Evolutionary conservation across 2,113 vertebrate genomes (phyloP), one percentile per base, ranked within the genome.

Genomic region (Oxygymnocypris stewartii): DNA sequence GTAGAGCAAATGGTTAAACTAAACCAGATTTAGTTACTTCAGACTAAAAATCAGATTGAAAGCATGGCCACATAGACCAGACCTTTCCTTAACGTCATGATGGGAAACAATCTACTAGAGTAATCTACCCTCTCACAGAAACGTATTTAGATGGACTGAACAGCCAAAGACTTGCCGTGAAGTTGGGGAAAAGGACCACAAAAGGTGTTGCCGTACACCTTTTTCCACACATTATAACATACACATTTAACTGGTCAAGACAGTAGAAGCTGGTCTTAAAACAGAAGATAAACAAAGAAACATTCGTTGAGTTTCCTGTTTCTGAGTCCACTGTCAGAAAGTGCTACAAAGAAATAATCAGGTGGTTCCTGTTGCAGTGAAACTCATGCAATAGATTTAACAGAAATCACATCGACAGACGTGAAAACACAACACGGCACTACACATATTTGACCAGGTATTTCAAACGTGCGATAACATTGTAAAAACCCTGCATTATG

Each of bases 401-500:
- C 57, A 67, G 71, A 76, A 87, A 35, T 65, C 16, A 86, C 67
- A 74, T 16, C 5, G 57, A 78, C 49, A 25, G 67, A 74, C 82
- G 13, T 23, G 1, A 20, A 84, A 84, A 75, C 47, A 84, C 82
- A 74, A 59, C 59, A 84, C 51, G 42, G 57, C 86, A 87, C 80
- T 82, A 42, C 18, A 69, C 59, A 83, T 61, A 65, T 16, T 51
- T 51, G 54, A 78, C 71, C 79, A 42, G 35, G 42, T 57, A 65
- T 82, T 40, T 20, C 40, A 65, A 84, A 78, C 71, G 35, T 83
- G 71, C 80, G 31, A 31, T 83, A 61, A 82, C 47, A 61, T 2
- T 61, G 57, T 42, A 79, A 83, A 84, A 61, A 73, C 12, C 74
- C 79, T 76, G 82, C 49, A 69, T 76, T 73, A 77, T 77, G 87